Evolutionary conservation across 2,797 vertebrate species (phyloP).

Genomic region (Labroides dimidiatus): DNA sequence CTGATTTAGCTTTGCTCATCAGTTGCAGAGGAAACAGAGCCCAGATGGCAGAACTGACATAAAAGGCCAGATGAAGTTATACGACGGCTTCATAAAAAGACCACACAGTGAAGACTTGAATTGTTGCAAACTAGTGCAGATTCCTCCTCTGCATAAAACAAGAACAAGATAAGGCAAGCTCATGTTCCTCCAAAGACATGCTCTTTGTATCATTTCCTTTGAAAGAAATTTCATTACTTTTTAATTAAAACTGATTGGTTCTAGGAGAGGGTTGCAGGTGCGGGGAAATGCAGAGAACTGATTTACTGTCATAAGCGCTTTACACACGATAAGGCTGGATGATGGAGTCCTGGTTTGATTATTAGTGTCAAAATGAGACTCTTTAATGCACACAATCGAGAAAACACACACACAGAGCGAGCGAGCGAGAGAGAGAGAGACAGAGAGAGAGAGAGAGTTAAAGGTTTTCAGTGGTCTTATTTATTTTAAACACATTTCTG

Average conservation of each 20-base stretch:
- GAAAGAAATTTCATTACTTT: conserved; percentile 68
- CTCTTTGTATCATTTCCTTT: conserved; percentile 57
- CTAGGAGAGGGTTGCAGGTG: conserved; percentile 21
- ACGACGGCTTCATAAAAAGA: conserved; percentile 54
- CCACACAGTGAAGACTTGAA: conserved; percentile 53
- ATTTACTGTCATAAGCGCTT: conserved; percentile 55
- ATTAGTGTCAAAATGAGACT: not conserved
- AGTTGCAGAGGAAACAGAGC: conserved; percentile 67
- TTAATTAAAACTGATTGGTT: conserved; percentile 57
- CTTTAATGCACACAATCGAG: no score
- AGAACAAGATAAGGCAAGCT: conserved; percentile 52
- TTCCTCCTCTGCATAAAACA: conserved; percentile 42
- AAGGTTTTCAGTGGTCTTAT: no score
- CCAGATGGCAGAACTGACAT: conserved; percentile 78
- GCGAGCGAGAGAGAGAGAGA: no score
- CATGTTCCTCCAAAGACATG: conserved; percentile 44
- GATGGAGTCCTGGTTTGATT: conserved; percentile 39
- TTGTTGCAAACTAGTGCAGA: conserved; percentile 37
- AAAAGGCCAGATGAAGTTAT: conserved; percentile 78
- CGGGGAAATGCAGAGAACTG: conserved; percentile 27
- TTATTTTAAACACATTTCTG: no score
- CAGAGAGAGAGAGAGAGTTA: no score
- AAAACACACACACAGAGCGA: no score
- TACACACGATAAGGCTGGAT: conserved; percentile 38
- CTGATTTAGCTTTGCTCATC: conserved; percentile 59